A percentile compares a stretch with the other conserved stretches of the same genome.
Evolutionary conservation across 1,140 invertebrate species (phyloP).

Genomic region (Penaeus chinensis): DNA sequence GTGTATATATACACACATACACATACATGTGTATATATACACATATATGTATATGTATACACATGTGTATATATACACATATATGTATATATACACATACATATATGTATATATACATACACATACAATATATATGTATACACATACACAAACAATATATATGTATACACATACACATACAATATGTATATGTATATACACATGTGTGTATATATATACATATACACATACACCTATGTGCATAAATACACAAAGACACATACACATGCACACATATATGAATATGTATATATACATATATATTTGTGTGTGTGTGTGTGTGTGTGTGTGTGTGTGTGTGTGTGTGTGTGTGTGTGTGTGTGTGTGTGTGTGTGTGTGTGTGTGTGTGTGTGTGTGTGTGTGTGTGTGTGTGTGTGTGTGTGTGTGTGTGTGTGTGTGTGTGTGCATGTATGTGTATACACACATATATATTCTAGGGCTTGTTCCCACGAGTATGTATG

Average conservation of each 20-base stretch:
- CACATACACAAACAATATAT: not conserved
- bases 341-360: too few relatives aligned
- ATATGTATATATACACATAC: too few relatives aligned
- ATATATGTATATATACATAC: not conserved
- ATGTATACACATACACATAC: not conserved
- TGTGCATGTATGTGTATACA: not conserved
- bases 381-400: not conserved
- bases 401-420: not conserved
- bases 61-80: not conserved
- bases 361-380: too few relatives aligned
- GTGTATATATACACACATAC: not conserved
- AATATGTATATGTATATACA: not conserved
- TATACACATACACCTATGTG: slow-evolving; percentile 7
- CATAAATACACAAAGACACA: not conserved
- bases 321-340: too few relatives aligned
- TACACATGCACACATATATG: too few relatives aligned
- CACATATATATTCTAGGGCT: not conserved
- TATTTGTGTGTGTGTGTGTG: too few relatives aligned
- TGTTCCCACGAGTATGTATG: not conserved
- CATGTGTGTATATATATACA: not conserved
- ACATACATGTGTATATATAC: slow-evolving; percentile 5
- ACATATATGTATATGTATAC: slow-evolving; percentile 6
- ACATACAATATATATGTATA: not conserved
- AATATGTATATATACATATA: too few relatives aligned
- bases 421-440: not conserved